Evolutionary conservation across 2,113 vertebrate species (phyloP).

Genomic region (Helogale parvula): DNA sequence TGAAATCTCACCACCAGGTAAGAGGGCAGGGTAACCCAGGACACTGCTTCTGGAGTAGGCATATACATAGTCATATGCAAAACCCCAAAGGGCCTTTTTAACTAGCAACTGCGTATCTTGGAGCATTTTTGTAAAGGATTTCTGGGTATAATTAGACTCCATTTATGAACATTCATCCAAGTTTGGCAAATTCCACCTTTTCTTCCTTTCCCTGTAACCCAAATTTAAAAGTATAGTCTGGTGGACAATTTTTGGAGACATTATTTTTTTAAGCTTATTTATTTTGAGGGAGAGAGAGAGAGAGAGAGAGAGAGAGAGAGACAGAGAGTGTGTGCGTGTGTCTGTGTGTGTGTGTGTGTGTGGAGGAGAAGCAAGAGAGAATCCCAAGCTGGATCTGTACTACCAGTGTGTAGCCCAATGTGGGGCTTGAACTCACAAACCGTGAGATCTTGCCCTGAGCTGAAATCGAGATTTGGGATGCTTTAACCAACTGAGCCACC

Average conservation of each 20-base stretch:
- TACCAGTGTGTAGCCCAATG: too few species aligned
- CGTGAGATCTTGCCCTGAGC: too few species aligned
- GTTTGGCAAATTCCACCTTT: not conserved
- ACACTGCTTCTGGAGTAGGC: not conserved
- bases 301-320: too few species aligned
- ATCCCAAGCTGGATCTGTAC: too few species aligned
- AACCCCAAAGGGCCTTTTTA: slow-evolving; percentile 6
- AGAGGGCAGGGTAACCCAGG: not conserved
- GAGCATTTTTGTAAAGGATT: slow-evolving; percentile 6
- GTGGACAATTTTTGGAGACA: not conserved
- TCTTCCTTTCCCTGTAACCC: not conserved
- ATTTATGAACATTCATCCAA: slow-evolving; percentile 27
- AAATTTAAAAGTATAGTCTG: slow-evolving; percentile 18
- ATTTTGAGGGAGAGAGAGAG: too few species aligned
- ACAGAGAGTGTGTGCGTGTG: too few species aligned
- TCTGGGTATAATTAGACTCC: not conserved
- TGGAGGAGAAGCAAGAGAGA: too few species aligned
- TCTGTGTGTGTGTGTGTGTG: too few species aligned
- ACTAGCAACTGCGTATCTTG: not conserved
- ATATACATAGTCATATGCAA: not conserved
- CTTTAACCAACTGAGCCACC: too few species aligned
- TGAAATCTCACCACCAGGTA: not conserved
- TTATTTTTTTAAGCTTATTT: not conserved
- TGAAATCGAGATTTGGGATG: too few species aligned
- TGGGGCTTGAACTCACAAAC: too few species aligned